These are phyloP conservation scores for Campoplex nolae DNA, from an alignment of 2,888 invertebrate species.

Conservation along the genomic window DNA sequence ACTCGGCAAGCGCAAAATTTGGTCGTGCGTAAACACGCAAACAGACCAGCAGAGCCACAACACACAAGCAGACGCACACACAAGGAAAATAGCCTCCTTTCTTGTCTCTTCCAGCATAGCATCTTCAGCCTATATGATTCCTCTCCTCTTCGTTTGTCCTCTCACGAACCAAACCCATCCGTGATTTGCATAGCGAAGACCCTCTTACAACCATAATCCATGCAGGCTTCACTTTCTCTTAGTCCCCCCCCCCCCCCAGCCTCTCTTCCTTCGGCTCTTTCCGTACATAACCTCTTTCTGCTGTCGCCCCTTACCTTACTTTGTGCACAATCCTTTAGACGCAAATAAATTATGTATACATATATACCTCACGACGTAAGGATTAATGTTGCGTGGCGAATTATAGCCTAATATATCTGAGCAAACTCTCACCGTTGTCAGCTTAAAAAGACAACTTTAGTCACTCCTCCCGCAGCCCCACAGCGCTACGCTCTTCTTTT, in stretches of 20 bases:
- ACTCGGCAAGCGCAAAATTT: conserved; percentile 54
- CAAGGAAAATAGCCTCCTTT: conserved; percentile 7
- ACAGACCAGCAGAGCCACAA: conserved; percentile 2
- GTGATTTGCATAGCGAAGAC: conserved; percentile 69
- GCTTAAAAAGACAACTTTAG: conserved; percentile 16
- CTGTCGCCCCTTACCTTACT: conserved; percentile 32
- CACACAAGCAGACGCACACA: not conserved
- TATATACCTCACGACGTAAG: conserved; percentile 21
- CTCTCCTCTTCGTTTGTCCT: conserved; percentile 48
- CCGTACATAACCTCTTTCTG: conserved; percentile 9
- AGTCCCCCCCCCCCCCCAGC: conserved; percentile 21
- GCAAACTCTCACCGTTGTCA: conserved; percentile 37
- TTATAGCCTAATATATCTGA: conserved; percentile 20
- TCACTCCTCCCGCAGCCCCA: not conserved
- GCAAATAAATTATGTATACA: conserved; percentile 31
- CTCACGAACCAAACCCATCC: conserved; percentile 60
- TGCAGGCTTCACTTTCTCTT: conserved; percentile 42
- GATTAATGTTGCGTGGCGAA: conserved; percentile 30
- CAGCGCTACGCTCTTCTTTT: not conserved
- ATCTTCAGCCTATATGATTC: conserved; percentile 39
- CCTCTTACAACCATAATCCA: conserved; percentile 69
- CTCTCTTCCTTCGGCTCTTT: conserved; percentile 24
- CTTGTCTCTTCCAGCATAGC: conserved; percentile 38
- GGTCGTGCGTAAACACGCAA: conserved; percentile 43
- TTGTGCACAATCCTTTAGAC: conserved; percentile 38